Base-by-base conservation (phyloP, 2,797 vertebrate species). In the Cryptoprocta ferox region DNA sequence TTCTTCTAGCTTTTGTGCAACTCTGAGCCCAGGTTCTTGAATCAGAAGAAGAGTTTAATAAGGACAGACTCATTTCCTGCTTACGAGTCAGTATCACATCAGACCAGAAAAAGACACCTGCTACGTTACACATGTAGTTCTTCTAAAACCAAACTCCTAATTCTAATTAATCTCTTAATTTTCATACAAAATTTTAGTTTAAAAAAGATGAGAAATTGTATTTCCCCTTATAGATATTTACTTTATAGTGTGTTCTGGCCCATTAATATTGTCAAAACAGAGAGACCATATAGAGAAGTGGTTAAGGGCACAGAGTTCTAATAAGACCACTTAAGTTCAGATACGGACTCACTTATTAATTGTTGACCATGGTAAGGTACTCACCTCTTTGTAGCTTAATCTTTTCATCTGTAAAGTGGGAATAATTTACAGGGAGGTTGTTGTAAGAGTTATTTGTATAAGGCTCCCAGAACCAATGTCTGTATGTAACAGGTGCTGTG, bases 381-480 rank as follows among this genome's bases (percentile, higher is more conserved):
- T 66, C 71, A 45, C 15, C 15, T 81, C 24, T 82, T 84, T 73
- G 24, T 90, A 45, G 39, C 63, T 89, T 39, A 75, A 42, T 84
- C 93, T 97, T 95, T 12, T 91, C 19, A 96, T 91, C 39, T 95
- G 11, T 56, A 65, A 73, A 88, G 24, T 78, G 61, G 48, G 32
- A 7, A 37, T 96, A 45, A 92, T 56, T 82, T 13, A 42, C 16
- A 88, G 28, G 24, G 24, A 79, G 56, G 78, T 85, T 3, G 24
- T 65, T 95, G 10, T 73, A 76, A 84, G 30, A 82, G 56, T 89
- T 83, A 78, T 81, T 53, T 66, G 10, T 42, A 30, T 28, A 8
- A 24, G 7, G 4, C 45, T 32, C 32, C 32, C 50, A 78, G 32
- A 79, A 35, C 19, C 50, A 75, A 26, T 26, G 50, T n/a, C 19